Base-by-base conservation (phyloP, 2,113 vertebrate species). In the Astur gentilis region DNA sequence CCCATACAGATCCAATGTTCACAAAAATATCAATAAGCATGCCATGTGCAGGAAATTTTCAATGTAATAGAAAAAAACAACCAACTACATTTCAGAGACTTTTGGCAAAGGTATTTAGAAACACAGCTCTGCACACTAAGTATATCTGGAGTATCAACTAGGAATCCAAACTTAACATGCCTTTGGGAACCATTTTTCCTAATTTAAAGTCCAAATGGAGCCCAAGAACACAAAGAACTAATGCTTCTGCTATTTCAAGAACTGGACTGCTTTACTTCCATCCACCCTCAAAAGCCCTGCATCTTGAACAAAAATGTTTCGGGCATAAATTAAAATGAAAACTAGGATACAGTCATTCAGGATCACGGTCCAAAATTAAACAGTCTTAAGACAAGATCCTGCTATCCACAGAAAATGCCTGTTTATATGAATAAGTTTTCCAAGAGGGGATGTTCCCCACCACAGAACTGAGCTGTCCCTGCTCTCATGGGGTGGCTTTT, bases 241-340 rank as follows among this genome's bases (percentile, higher is more conserved):
- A 87, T 87, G 65, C 65, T 95, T 75, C 57, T 96, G 86, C 73
- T 95, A 34, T 91, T 95, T 96, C 87, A 87, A 87, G 87, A 93
- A 69, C 87, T 96, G 90, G 84, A 83, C 75, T 80, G 73, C 70
- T 95, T 91, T 90, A 70, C 62, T 88, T 86, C 71, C 20, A 93
- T n/a, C 71, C 36, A 50, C 62, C 75, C 87, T 91, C 64, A 67
- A 89, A 82, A 88, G 70, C 20, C n/a, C 44, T 85, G 58, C 22
- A 15, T 62, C 62, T 93, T 88, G 75, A 94, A 93, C 13, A 73
- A 77, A 95, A 91, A 80, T 73, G 29, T 16, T 96, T 94, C 0
- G 2, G 32, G 32, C 75, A 47, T 29, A 87, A 94, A 49, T 70
- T 77, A 80, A 89, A 95, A 87, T 31, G 16, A 89, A 87, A 87